Base-by-base conservation (phyloP, 2,113 vertebrate genomes). In the Illadopsis cleaveri region DNA sequence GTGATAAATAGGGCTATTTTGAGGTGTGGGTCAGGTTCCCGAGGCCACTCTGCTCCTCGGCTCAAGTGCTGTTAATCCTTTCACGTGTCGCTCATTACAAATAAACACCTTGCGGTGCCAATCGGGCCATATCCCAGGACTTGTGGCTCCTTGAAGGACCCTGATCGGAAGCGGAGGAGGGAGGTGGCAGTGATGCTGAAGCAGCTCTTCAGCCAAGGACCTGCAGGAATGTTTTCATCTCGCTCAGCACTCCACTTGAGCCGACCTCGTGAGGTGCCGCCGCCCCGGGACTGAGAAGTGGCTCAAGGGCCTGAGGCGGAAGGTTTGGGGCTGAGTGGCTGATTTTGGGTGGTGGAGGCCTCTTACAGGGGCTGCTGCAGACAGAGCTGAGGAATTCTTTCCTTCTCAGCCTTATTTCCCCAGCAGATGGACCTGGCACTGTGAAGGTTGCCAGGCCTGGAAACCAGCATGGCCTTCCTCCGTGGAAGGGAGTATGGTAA, bases 191-290 rank as follows among this genome's bases (percentile, higher is more conserved):
- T 6, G 2, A 57, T 69, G 86, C 72, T 5, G 37, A 86, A 95
- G 82, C 79, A 73, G 90, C 94, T 90, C 86, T 92, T 96, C 81
- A 97, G 76, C 82, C 60, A 86, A 95, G 89, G 91, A 79, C 84
- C 86, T 45, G 73, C 61, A 84, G 70, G 94, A 96, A 92, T 86
- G 85, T 93, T 93, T 90, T 89, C 73, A 89, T 93, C 94, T 96
- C 2, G 0, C 82, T 92, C 33, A 1, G 62, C 0, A 0, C 47
- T 86, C 79, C 51, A 80, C 93, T 96, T 93, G 62, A 94, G 90
- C 25, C 0, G 0, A 42, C 15, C 81, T 84, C 11, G 0, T 77
- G 78, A 92, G 75, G 45, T 94, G 82, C 82, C 47, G 15, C 89
- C 2, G 0, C 82, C 37, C n/a, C 1, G 0, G 66, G 37, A 24